These are phyloP conservation scores for Bellardia bayeri DNA, from an alignment of 2,888 invertebrate genomes.

Conservation along the genomic window DNA sequence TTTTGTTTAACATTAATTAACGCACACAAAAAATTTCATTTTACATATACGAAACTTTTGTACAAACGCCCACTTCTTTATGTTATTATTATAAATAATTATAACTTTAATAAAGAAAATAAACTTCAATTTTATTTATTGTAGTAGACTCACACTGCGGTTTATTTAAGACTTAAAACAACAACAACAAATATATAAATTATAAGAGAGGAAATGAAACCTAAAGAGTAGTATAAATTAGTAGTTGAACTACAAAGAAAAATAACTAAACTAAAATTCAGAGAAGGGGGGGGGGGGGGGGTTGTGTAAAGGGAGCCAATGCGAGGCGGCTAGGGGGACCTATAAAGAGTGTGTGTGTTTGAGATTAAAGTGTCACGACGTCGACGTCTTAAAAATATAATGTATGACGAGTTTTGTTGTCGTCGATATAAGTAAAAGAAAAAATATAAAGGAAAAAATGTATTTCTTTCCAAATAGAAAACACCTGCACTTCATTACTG, in stretches of 20 bases:
- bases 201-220: constrained; percentile 59
- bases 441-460: constrained; percentile 21
- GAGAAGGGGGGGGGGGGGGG: no score
- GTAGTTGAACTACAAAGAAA: constrained; percentile 70
- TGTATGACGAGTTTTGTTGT: constrained; percentile 71
- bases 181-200: constrained; percentile 8
- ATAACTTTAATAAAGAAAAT: constrained; percentile 51
- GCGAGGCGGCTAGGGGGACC: constrained; percentile 29
- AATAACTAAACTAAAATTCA: constrained; percentile 40
- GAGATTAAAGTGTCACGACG: constrained; percentile 70
- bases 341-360: constrained; percentile 35
- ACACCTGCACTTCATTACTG: constrained; percentile 68
- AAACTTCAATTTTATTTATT: constrained; percentile 30
- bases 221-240: constrained; percentile 50
- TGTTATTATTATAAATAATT: constrained; percentile 23
- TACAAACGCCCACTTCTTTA: constrained; percentile 45
- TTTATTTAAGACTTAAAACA: constrained; percentile 36
- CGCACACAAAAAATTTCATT: constrained; percentile 15
- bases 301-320: constrained; percentile 9
- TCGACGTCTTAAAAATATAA: constrained; percentile 57
- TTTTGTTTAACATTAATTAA: constrained; percentile 33
- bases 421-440: constrained; percentile 47
- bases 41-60: constrained; percentile 6
- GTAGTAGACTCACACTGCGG: not conserved
- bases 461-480: constrained; percentile 41